Evolutionary conservation across 2,888 invertebrate species (phyloP), one percentile per base, ranked within the genome.

Genomic region (Trypoxylon attenuatum): DNA sequence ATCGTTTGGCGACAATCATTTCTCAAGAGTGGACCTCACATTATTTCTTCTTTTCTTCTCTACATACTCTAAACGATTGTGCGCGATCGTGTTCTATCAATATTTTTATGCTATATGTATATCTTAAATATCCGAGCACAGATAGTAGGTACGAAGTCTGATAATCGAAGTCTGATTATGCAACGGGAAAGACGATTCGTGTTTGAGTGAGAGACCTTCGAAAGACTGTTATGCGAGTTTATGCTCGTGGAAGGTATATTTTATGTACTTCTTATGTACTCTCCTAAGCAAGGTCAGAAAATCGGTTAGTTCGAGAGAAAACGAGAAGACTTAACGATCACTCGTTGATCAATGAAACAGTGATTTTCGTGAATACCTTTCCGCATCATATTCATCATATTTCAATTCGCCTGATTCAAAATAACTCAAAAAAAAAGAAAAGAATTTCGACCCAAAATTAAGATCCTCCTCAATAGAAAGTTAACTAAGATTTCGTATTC

Each of bases 1-100:
- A 84, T 83, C 74, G 75, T 84, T 84, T 81, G 78, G 79, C 78
- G 78, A 82, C 79, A 77, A 77, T 80, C 76, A 76, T 69, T 10
- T 13, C 69, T 73, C 46, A 58, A 76, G n/a, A n/a, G 64, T 69
- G 74, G 71, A 79, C 79, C 78, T 81, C 80, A 77, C n/a, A 13
- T 10, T 33, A 33, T 33, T 80, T 81, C n/a, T n/a, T n/a, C n/a
- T n/a, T n/a, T n/a, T n/a, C n/a, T n/a, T n/a, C n/a, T n/a, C n/a
- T n/a, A n/a, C n/a, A n/a, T n/a, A n/a, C n/a, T n/a, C 77, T 78
- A 77, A 74, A 81, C 69, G 79, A 75, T 80, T 80, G 77, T 78
- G 80, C n/a, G n/a, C 79, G 74, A 66, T 77, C 71, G 51, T 71
- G 6, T 27, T 51, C 61, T 53, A 64, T 64, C 41, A 61, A 54